Conservation (phyloP, 2,113 vertebrate genomes). For the Tragelaphus buxtoni region DNA sequence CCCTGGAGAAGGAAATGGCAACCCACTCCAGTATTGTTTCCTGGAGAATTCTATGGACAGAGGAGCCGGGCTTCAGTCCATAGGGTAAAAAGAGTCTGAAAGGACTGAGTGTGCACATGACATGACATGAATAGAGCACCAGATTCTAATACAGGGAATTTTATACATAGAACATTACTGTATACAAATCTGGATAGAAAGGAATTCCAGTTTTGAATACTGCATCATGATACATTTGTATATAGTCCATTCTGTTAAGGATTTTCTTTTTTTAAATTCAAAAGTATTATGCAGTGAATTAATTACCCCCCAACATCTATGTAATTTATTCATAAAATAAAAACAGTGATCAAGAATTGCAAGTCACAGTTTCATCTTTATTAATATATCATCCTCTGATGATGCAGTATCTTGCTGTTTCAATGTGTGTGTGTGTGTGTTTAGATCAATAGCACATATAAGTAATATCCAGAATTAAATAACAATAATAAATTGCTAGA, state of each 20-base stretch:
- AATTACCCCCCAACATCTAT: not conserved
- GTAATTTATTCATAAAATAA: slow-evolving; percentile 11
- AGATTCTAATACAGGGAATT: slow-evolving; percentile 31
- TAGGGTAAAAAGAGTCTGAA: not conserved
- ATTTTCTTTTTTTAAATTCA: not conserved
- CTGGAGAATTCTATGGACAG: not conserved
- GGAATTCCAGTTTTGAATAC: slow-evolving; percentile 36
- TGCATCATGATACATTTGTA: slow-evolving; percentile 29
- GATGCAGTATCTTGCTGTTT: not conserved
- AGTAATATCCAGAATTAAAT: slow-evolving; percentile 21
- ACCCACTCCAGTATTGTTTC: not conserved
- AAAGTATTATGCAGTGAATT: not conserved
- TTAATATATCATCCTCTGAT: not conserved
- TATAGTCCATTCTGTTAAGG: not conserved
- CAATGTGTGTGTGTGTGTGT: not conserved
- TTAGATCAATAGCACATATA: not conserved
- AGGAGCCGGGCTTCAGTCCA: not conserved
- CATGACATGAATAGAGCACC: not conserved
- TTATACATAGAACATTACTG: slow-evolving; percentile 34
- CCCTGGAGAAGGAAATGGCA: not conserved
- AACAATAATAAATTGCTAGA: not conserved
- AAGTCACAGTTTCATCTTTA: not conserved
- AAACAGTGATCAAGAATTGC: not conserved
- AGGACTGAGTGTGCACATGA: not conserved
- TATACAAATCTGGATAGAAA: slow-evolving; percentile 49